phyloP scores from a whole-genome alignment of 2,113 vertebrate genomes.

The Oophaga pumilio region DNA sequence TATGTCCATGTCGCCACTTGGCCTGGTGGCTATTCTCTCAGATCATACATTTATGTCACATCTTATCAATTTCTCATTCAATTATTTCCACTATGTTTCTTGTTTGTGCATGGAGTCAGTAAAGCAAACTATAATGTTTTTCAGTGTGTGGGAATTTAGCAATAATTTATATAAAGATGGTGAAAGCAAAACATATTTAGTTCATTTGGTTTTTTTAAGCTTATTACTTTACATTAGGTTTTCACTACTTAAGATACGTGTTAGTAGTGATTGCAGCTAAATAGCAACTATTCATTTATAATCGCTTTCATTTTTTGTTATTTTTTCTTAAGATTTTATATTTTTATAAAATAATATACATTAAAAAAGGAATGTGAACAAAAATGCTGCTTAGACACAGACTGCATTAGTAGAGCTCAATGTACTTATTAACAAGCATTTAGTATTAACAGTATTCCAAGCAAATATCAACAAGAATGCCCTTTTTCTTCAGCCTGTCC shows the following conservation, averaged over 20 bases:
- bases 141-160: not conserved
- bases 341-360: not conserved
- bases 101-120: not conserved
- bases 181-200: not conserved
- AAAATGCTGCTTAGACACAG: too few relatives aligned
- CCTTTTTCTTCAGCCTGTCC: too few relatives aligned
- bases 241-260: not conserved
- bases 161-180: not conserved
- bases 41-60: constrained; percentile 28
- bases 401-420: too few relatives aligned
- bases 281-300: not conserved
- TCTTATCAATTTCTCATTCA: constrained; percentile 38
- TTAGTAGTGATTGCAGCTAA: not conserved
- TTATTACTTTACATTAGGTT: constrained; percentile 5
- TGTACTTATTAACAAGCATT: too few relatives aligned
- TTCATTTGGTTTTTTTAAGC: not conserved
- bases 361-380: not conserved
- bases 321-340: not conserved
- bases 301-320: not conserved
- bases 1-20: constrained; percentile 15
- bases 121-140: not conserved
- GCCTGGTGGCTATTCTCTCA: constrained; percentile 37
- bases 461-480: too few relatives aligned
- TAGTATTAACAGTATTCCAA: too few relatives aligned
- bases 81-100: constrained; percentile 18